phyloP scores from a whole-genome alignment of 2,888 invertebrate species.

The Calameuta pallipes region DNA sequence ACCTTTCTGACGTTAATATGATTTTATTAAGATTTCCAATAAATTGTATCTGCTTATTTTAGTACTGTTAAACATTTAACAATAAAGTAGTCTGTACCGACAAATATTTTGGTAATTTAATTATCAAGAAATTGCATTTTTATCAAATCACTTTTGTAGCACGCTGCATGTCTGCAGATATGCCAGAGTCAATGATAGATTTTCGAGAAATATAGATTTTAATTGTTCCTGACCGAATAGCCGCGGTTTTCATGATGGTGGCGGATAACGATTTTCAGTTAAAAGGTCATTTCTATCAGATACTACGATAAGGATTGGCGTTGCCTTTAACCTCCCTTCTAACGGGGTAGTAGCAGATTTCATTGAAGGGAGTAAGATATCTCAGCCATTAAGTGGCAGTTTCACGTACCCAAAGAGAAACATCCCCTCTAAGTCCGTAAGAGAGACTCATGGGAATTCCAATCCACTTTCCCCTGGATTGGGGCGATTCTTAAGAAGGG shows the following conservation, averaged over 20 bases:
- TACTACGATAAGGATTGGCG: neutral
- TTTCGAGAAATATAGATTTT: neutral
- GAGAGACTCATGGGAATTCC: conserved; percentile 19
- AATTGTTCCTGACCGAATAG: neutral
- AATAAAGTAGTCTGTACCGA: neutral
- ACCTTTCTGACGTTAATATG: neutral
- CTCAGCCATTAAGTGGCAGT: conserved; percentile 38
- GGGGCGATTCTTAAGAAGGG: neutral
- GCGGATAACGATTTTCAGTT: neutral
- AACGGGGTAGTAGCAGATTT: conserved; percentile 34
- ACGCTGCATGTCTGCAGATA: neutral
- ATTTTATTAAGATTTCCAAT: neutral
- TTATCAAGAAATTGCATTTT: neutral
- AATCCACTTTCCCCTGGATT: neutral
- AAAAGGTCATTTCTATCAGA: neutral
- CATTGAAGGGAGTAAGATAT: conserved; percentile 28
- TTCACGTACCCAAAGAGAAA: conserved; percentile 26
- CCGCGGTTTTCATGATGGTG: neutral
- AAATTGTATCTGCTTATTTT: neutral
- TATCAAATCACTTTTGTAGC: neutral
- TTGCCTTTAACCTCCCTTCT: conserved; percentile 20
- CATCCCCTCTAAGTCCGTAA: conserved; percentile 37
- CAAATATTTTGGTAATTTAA: neutral
- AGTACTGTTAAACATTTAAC: neutral
- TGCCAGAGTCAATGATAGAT: neutral